Conservation (phyloP, 2,113 vertebrate genomes). For the Cichladusa arquata region DNA sequence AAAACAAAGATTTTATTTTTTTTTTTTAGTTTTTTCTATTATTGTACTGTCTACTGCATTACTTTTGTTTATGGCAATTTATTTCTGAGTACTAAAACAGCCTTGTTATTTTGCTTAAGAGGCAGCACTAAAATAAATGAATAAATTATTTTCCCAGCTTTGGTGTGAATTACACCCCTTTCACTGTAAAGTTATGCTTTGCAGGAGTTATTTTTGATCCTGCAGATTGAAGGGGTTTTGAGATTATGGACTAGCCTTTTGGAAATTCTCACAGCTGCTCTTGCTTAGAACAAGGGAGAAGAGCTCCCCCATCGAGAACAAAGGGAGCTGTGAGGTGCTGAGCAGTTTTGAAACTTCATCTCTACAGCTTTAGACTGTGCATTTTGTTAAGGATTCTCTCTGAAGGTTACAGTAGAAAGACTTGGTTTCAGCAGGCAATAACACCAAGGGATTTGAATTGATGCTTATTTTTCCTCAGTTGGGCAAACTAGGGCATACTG, state of each 20-base stretch:
- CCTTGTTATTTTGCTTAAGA: background rate
- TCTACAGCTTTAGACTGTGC: background rate
- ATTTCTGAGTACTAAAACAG: background rate
- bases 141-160: background rate
- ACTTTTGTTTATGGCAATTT: background rate
- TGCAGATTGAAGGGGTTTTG: background rate
- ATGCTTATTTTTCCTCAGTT: background rate
- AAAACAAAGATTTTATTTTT: background rate
- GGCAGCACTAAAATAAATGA: background rate
- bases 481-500: background rate
- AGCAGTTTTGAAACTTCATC: background rate
- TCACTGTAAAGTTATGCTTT: background rate
- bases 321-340: background rate
- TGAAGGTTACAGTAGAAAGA: background rate
- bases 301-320: background rate
- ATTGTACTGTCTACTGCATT: background rate
- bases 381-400: conserved; percentile 22
- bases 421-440: background rate
- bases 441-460: background rate
- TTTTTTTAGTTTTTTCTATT: background rate
- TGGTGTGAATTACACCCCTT: background rate
- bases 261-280: background rate
- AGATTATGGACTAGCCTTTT: background rate
- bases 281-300: background rate
- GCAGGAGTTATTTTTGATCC: background rate